Percentiles rank a stretch among this genome's conserved stretches.
Evolutionary conservation across 2,797 vertebrate genomes (phyloP).

Genomic region (Triplophysa bombifrons): DNA sequence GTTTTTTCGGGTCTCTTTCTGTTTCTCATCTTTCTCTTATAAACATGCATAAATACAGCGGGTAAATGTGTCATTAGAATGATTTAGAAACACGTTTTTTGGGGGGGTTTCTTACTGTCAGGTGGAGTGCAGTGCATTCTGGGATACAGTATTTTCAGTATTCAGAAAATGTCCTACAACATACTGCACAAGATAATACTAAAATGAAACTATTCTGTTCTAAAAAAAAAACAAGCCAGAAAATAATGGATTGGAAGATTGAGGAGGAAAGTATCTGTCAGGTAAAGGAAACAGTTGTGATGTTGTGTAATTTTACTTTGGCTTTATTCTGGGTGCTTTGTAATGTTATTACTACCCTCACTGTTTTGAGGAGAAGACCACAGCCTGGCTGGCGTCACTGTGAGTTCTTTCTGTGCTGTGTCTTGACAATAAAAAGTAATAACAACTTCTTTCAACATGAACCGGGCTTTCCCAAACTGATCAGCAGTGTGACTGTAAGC

Average conservation of each 20-base stretch:
- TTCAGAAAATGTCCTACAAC: too few relatives aligned
- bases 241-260: slow-evolving; percentile 47
- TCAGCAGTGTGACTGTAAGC: slow-evolving; percentile 20
- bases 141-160: background rate
- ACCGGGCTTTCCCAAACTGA: slow-evolving; percentile 33
- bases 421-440: slow-evolving; percentile 24
- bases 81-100: background rate
- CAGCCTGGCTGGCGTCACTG: slow-evolving; percentile 57
- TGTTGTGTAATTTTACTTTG: slow-evolving; percentile 52
- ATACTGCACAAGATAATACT: too few relatives aligned
- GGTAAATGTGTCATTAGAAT: too few relatives aligned
- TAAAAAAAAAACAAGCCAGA: too few relatives aligned
- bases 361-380: slow-evolving; percentile 58
- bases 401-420: slow-evolving; percentile 45
- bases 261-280: slow-evolving; percentile 55
- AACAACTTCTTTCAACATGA: slow-evolving; percentile 14
- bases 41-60: too few relatives aligned
- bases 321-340: slow-evolving; percentile 1
- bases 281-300: slow-evolving; percentile 50
- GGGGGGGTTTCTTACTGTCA: background rate
- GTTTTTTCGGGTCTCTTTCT: slow-evolving; percentile 17
- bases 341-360: slow-evolving; percentile 34
- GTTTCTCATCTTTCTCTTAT: background rate
- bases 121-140: background rate
- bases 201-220: too few relatives aligned